These are phyloP conservation scores for Microctenopoma steveboyesi DNA, from an alignment of 2,797 vertebrate genomes.

Conservation along the genomic window DNA sequence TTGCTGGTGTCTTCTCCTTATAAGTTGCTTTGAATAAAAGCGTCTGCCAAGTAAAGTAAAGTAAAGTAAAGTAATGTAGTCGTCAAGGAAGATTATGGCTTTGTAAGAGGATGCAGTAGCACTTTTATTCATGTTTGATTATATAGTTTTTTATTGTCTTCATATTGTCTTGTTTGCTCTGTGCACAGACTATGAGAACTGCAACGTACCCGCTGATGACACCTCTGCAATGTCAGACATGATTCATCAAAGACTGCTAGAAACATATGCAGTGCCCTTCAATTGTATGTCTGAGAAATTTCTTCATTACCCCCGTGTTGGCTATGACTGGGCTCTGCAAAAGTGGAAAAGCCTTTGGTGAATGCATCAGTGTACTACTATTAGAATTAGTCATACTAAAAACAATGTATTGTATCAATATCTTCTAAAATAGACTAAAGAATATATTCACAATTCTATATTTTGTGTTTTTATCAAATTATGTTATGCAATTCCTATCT, in stretches of 20 bases:
- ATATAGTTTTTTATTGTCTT: not conserved
- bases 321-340: not conserved
- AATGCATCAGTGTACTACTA: not conserved
- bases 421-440: too few relatives aligned
- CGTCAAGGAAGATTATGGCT: too few relatives aligned
- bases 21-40: too few relatives aligned
- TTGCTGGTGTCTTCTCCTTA: too few relatives aligned
- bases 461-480: too few relatives aligned
- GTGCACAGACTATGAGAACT: constrained; percentile 33
- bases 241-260: not conserved
- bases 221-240: fast-evolving
- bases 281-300: not conserved
- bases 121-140: too few relatives aligned
- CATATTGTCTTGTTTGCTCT: not conserved
- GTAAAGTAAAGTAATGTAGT: too few relatives aligned
- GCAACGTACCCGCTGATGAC: fast-evolving
- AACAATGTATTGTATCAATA: too few relatives aligned
- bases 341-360: not conserved
- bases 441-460: too few relatives aligned
- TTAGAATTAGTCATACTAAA: too few relatives aligned
- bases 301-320: fast-evolving
- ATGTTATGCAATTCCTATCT: too few relatives aligned
- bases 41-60: too few relatives aligned
- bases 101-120: not conserved
- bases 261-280: not conserved